Percentiles rank a stretch among this genome's conserved stretches.
Conservation (phyloP, 2,888 invertebrate genomes). For the Sarcophaga carnaria region DNA sequence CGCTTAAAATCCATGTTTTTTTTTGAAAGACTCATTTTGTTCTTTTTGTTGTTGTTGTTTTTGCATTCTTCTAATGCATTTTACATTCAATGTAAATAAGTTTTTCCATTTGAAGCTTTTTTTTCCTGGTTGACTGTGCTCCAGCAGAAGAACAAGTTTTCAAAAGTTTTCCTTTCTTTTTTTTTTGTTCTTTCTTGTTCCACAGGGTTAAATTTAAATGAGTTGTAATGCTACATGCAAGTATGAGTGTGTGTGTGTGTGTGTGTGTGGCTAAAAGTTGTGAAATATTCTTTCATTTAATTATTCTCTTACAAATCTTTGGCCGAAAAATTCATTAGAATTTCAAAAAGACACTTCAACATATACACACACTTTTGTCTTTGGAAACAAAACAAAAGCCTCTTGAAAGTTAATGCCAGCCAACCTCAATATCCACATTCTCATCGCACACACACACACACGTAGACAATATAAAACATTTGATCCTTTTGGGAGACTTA, state of each 20-base stretch:
- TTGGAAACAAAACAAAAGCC: too few relatives aligned
- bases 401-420: too few relatives aligned
- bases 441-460: not conserved
- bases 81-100: conserved; percentile 55
- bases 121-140: not conserved
- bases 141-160: too few relatives aligned
- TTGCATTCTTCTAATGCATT: conserved; percentile 44
- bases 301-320: conserved; percentile 61
- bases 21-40: conserved; percentile 33
- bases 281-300: conserved; percentile 58
- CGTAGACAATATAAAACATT: too few relatives aligned
- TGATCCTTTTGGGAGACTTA: not conserved
- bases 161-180: conserved; percentile 56
- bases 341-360: conserved; percentile 20
- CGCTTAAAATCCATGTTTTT: conserved; percentile 22
- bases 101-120: conserved; percentile 28
- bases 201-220: conserved; percentile 8
- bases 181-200: not conserved
- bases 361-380: too few relatives aligned
- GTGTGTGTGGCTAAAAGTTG: not conserved
- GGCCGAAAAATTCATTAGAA: conserved; percentile 41
- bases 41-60: conserved; percentile 29
- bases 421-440: too few relatives aligned
- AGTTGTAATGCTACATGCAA: not conserved
- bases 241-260: not conserved